Evolutionary conservation across 2,797 vertebrate species (phyloP), one percentile per base, ranked within the genome.

Genomic region (Phoebastria nigripes): DNA sequence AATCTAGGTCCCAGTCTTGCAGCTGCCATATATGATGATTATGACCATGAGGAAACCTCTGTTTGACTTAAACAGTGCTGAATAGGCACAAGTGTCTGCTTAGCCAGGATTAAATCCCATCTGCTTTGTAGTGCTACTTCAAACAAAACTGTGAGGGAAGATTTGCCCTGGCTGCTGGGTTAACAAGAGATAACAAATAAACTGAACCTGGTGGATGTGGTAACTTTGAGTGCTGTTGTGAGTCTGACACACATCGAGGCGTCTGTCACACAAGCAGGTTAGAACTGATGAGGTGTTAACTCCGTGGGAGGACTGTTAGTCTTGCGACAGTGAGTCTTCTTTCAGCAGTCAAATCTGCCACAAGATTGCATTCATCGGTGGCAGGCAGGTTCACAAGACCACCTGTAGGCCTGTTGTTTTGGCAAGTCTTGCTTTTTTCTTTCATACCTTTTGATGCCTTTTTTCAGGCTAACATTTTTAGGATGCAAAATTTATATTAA

Each of bases 291-390:
- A 35, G 81, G 46, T 42, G 77, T 16, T 49, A 44, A 18, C 33
- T 42, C 41, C 0, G 10, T 35, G 62, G 62, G 56, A 73, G 72
- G 46, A 9, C 42, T 70, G 51, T 33, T 37, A 12, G 39, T 61
- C 44, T 8, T 29, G 15, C 37, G 71, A 33, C 47, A 55, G 22
- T 0, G 0, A 25, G 7, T 16, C 19, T 9, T 33, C 69, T 35
- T 39, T 11, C 47, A 52, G 31, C 65, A 16, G 20, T 16, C 41
- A 15, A 3, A 2, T 6, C 12, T 61, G 46, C 65, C 33, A 25
- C 1, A 2, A 2, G 24, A 16, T 0, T 4, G 25, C 21, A 9
- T 8, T 31, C 46, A 10, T 5, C 2, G 2, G 55, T 17, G 25
- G n/a, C 62, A 71, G 59, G 39, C 37, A 15, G 41, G 19, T 49